A percentile compares a stretch with the other conserved stretches of the same genome.
These are phyloP conservation scores for Passer domesticus DNA, from an alignment of 2,113 vertebrate species.

Conservation along the genomic window DNA sequence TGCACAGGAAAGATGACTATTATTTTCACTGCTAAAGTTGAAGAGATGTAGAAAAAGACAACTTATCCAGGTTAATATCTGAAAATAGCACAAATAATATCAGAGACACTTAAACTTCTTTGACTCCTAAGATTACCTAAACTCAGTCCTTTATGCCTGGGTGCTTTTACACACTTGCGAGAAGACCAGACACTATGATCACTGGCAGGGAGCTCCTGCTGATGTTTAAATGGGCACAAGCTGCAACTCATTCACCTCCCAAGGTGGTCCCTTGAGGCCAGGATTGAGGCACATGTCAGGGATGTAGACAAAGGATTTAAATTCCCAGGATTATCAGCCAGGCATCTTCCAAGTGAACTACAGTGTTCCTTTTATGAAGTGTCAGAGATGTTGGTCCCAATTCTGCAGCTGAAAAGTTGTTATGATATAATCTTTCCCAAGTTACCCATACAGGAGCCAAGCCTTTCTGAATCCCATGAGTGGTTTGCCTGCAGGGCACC, in stretches of 20 bases:
- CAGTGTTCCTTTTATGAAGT: slow-evolving; percentile 26
- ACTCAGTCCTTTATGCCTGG: not conserved
- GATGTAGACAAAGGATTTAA: slow-evolving; percentile 40
- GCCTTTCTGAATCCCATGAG: slow-evolving; percentile 43
- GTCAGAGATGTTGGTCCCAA: slow-evolving; percentile 35
- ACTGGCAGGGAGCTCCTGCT: not conserved
- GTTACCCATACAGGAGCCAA: not conserved
- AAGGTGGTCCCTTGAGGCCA: slow-evolving; percentile 57
- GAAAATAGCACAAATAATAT: not conserved
- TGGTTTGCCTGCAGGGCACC: slow-evolving; percentile 56
- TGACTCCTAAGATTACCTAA: not conserved
- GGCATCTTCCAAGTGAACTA: slow-evolving; percentile 26
- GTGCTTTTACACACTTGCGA: not conserved
- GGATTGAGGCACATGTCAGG: slow-evolving; percentile 26
- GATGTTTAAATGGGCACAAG: slow-evolving; percentile 14
- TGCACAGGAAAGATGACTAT: not conserved
- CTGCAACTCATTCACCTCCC: slow-evolving; percentile 40
- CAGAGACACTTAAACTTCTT: not conserved
- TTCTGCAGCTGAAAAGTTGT: slow-evolving; percentile 34
- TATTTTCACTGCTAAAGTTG: not conserved
- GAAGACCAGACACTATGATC: not conserved
- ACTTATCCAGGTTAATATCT: not conserved
- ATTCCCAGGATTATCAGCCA: slow-evolving; percentile 56
- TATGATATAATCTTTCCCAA: slow-evolving; percentile 48
- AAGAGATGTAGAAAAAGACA: not conserved